phyloP scores from a whole-genome alignment of 2,888 invertebrate genomes.

The Eretmocerus hayati region DNA sequence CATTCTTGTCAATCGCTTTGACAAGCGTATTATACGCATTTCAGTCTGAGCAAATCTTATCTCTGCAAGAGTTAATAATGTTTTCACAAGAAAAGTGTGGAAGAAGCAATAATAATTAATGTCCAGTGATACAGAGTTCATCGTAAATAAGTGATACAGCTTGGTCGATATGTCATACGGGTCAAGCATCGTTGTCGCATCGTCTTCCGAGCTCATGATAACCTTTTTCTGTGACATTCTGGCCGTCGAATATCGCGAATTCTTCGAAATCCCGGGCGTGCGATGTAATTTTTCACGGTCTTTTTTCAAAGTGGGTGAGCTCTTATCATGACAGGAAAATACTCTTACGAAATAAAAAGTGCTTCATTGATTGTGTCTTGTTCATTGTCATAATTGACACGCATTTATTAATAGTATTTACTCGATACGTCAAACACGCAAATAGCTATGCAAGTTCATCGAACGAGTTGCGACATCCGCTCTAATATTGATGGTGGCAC shows the following conservation, averaged over 20 bases:
- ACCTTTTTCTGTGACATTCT: constrained; percentile 42
- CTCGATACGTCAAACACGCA: not conserved
- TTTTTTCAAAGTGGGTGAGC: not conserved
- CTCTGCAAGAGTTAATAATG: constrained; percentile 27
- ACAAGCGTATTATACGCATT: no score
- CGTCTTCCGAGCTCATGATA: constrained; percentile 29
- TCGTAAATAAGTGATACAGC: no score
- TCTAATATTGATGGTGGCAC: no score
- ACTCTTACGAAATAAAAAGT: not conserved
- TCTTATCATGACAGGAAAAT: not conserved
- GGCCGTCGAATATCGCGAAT: not conserved
- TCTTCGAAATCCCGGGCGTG: not conserved
- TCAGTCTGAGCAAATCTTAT: no score
- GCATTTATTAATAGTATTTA: constrained; percentile 9
- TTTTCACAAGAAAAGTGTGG: constrained; percentile 41
- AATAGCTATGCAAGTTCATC: not conserved
- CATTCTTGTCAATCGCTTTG: no score
- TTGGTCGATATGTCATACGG: constrained; percentile 47
- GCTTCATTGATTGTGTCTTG: constrained; percentile 3
- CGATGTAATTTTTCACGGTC: not conserved
- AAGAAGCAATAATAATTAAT: constrained; percentile 47
- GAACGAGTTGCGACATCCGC: not conserved
- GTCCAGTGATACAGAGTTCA: constrained; percentile 29
- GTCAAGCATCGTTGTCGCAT: no score
- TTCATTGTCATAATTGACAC: not conserved